phyloP scores from a whole-genome alignment of 2,113 vertebrate species.

The Prinia subflava region DNA sequence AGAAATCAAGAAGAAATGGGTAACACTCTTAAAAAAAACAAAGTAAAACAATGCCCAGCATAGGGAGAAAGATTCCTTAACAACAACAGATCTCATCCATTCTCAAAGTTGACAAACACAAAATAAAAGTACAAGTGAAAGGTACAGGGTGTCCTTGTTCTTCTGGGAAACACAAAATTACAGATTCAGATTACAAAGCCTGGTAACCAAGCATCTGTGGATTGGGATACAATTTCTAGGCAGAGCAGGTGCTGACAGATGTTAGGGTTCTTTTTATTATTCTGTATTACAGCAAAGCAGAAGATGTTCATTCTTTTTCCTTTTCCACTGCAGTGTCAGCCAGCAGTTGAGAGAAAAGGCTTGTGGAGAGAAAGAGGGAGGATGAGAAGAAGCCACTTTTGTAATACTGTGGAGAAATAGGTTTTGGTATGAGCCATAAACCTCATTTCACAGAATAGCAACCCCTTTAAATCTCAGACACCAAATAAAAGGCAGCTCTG shows the following conservation, averaged over 20 bases:
- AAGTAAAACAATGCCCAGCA: not conserved
- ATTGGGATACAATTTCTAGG: not conserved
- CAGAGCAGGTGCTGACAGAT: not conserved
- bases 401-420: not conserved
- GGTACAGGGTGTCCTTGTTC: not conserved
- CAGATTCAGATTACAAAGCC: not conserved
- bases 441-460: not conserved
- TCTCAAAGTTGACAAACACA: not conserved
- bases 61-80: not conserved
- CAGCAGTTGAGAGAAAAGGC: not conserved
- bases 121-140: slow-evolving; percentile 1
- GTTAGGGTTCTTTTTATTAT: not conserved
- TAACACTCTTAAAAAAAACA: not conserved
- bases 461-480: not conserved
- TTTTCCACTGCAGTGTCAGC: not conserved
- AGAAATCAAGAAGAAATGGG: slow-evolving; percentile 3
- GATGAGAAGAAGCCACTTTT: not conserved
- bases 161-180: not conserved
- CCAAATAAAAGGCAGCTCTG: not conserved
- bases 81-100: not conserved
- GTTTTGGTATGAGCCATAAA: not conserved
- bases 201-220: not conserved
- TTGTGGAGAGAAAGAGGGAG: not conserved
- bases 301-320: not conserved
- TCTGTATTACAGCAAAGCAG: not conserved